Evolutionary conservation across 2,888 invertebrate genomes (phyloP).

Genomic region (Eilema griseolum): DNA sequence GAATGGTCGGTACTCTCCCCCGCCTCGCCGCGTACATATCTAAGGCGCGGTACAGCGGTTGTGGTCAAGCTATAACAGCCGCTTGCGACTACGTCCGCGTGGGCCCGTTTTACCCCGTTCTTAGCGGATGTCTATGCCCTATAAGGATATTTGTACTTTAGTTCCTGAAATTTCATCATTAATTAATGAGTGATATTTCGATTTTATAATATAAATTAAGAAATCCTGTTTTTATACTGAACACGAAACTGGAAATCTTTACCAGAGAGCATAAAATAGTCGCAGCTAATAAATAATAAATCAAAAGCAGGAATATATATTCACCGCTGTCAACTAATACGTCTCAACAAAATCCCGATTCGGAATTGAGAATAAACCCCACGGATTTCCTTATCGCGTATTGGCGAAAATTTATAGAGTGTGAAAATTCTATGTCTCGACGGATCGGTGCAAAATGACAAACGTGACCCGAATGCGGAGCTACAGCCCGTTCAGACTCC

Average conservation of each 20-base stretch:
- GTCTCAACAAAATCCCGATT: slow-evolving; percentile 53
- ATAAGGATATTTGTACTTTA: no score
- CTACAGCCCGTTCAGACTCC: slow-evolving; percentile 37
- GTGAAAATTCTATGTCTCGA: slow-evolving; percentile 75
- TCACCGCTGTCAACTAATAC: slow-evolving; percentile 55
- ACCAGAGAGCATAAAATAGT: neutral
- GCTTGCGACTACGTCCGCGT: no score
- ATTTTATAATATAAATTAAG: no score
- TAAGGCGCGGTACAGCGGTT: no score
- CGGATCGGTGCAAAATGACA: slow-evolving; percentile 76
- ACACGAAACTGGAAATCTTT: neutral
- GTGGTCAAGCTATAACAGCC: no score
- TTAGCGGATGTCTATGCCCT: no score
- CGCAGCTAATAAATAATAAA: slow-evolving; percentile 32
- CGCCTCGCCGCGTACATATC: no score
- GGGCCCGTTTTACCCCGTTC: no score
- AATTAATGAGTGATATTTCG: no score
- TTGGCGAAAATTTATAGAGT: slow-evolving; percentile 79
- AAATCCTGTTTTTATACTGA: no score
- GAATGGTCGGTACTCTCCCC: no score
- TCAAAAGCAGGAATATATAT: slow-evolving; percentile 34
- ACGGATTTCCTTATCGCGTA: slow-evolving; percentile 68
- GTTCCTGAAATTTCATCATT: no score
- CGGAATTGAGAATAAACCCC: slow-evolving; percentile 59
- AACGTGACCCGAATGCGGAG: slow-evolving; percentile 71